These are phyloP conservation scores for Anguilla japonica DNA, from an alignment of 2,113 vertebrate species.

Conservation along the genomic window DNA sequence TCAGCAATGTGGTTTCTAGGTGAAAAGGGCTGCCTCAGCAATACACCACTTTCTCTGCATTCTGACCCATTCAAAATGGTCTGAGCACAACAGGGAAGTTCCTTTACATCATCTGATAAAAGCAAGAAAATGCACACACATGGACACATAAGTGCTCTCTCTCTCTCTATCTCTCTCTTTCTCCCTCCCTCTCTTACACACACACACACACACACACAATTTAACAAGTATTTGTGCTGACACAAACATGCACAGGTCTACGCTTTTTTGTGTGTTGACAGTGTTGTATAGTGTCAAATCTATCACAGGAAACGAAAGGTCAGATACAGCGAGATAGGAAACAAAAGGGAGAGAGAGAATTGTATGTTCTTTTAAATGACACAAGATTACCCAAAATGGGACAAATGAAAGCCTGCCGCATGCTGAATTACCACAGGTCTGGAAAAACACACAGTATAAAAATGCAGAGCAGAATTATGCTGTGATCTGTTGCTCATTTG, in stretches of 20 bases:
- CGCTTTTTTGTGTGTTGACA: conserved; percentile 14
- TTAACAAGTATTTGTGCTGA: background rate
- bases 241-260: background rate
- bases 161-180: background rate
- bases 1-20: background rate
- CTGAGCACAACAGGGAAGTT: too few relatives aligned
- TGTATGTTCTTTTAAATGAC: background rate
- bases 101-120: background rate
- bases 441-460: background rate
- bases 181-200: background rate
- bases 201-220: too few relatives aligned
- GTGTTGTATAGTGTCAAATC: conserved; percentile 16
- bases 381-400: too few relatives aligned
- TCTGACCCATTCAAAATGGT: background rate
- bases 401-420: too few relatives aligned
- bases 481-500: conserved; percentile 6
- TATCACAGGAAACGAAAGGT: conserved; percentile 30
- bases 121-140: background rate
- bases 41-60: background rate
- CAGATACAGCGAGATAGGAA: background rate
- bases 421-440: too few relatives aligned
- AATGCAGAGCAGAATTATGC: background rate
- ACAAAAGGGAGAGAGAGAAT: background rate
- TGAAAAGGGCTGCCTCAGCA: background rate
- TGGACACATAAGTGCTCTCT: background rate